Evolutionary conservation across 2,113 vertebrate genomes (phyloP).

Genomic region (Beaufortia kweichowensis): DNA sequence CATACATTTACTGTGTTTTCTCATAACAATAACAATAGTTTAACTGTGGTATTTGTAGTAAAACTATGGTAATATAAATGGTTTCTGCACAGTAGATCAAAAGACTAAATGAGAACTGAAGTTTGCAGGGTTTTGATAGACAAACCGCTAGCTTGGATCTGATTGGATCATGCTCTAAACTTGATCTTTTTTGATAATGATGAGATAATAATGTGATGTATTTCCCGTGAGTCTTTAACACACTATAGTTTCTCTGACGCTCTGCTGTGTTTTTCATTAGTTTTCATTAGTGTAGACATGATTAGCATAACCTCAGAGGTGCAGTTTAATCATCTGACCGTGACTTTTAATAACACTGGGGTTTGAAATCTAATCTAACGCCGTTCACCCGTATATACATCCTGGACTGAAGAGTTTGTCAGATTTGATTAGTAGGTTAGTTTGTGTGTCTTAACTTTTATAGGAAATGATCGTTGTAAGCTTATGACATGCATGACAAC

Average conservation of each 20-base stretch:
- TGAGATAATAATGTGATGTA: constrained; percentile 2
- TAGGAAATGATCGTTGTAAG: too few relatives aligned
- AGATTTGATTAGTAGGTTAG: background rate
- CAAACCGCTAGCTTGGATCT: background rate
- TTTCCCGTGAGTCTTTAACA: background rate
- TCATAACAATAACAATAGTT: too few relatives aligned
- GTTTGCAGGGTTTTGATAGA: background rate
- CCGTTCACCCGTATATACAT: background rate
- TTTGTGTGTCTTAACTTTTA: too few relatives aligned
- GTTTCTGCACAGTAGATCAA: background rate
- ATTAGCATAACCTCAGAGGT: constrained; percentile 16
- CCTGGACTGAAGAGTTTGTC: background rate
- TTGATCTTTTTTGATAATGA: constrained; percentile 7
- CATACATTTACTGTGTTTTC: too few relatives aligned
- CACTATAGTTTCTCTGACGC: too few relatives aligned
- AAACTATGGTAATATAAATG: too few relatives aligned
- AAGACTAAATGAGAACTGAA: background rate
- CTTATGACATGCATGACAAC: too few relatives aligned
- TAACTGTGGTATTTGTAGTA: too few relatives aligned
- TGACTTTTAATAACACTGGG: constrained; percentile 2
- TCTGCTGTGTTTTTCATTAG: constrained; percentile 34
- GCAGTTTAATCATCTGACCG: constrained; percentile 33
- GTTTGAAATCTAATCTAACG: background rate
- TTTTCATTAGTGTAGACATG: constrained; percentile 5
- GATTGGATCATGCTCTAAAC: too few relatives aligned